Evolutionary conservation across 2,113 vertebrate species (phyloP).

Genomic region (Hymenochirus boettgeri): DNA sequence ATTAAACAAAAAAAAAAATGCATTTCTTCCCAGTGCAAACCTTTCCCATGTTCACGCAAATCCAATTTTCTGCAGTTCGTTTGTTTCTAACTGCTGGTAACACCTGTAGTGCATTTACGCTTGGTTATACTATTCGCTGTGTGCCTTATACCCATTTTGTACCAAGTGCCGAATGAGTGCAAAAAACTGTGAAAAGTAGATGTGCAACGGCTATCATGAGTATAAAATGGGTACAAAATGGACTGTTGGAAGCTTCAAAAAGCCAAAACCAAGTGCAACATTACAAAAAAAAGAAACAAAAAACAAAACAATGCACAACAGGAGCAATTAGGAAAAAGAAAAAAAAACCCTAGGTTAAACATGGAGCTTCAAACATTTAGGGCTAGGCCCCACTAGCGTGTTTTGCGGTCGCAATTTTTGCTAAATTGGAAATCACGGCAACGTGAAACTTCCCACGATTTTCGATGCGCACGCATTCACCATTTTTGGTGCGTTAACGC

Average conservation of each 20-base stretch:
- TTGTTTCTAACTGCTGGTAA: slow-evolving; percentile 42
- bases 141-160: slow-evolving; percentile 32
- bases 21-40: not conserved
- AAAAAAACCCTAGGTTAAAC: not conserved
- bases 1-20: not conserved
- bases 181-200: slow-evolving; percentile 31
- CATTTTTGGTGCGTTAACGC: too few species aligned
- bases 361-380: not conserved
- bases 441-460: too few species aligned
- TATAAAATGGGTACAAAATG: slow-evolving; percentile 17
- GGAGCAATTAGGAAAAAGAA: not conserved
- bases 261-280: slow-evolving; percentile 1
- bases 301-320: slow-evolving; percentile 33
- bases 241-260: slow-evolving; percentile 18
- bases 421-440: too few species aligned
- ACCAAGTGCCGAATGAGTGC: slow-evolving; percentile 27
- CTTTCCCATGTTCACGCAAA: not conserved
- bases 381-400: too few species aligned
- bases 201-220: slow-evolving; percentile 22
- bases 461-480: too few species aligned
- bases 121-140: not conserved
- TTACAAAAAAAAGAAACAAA: not conserved
- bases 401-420: too few species aligned
- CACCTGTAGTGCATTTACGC: slow-evolving; percentile 8
- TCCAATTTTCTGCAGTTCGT: slow-evolving; percentile 45